Evolutionary conservation across 2,797 vertebrate species (phyloP), one percentile per base, ranked within the genome.

Genomic region (Rhynchonycteris naso): DNA sequence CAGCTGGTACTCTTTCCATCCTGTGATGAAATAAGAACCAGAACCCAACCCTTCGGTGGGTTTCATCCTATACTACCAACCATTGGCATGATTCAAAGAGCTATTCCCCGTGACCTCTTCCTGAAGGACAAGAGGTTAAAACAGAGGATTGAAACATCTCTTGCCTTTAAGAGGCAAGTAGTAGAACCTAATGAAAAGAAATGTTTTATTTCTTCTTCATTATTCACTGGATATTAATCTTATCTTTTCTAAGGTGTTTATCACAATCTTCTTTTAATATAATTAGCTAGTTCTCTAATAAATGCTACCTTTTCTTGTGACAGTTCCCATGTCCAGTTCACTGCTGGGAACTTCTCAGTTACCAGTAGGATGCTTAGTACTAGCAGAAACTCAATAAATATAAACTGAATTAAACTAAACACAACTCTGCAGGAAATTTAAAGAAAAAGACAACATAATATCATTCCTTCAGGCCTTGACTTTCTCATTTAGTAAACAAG

Each of bases 261-360:
- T 80, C 74, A 65, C 14, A 78, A 12, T 69, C 19, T 80, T 63
- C 75, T 58, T 92, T 72, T 59, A 80, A 89, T 81, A 58, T 38
- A 89, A 83, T n/a, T 83, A 80, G 43, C 18, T 52, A 50, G 43
- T 54, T 92, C 43, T 79, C 9, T 79, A 90, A 92, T 85, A 93
- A 84, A 82, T 69, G 52, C 33, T n/a, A 5, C 15, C 71, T 68
- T 79, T 86, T 52, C n/a, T 66, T 28, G 26, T 72, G 91, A 92
- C 30, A 66, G 19, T 47, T 58, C 2, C n/a, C 52, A 38, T 81
- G 59, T 87, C 12, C 26, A 72, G 0, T n/a, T 94, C 63, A 56
- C 21, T 85, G n/a, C 13, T 81, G 30, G 19, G 35, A 3, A 65
- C 19, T 61, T 83, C 47, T 11, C 0, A 0, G 30, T 28, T 38